Conservation (phyloP, 1,140 invertebrate species). For the Hyles euphorbiae region DNA sequence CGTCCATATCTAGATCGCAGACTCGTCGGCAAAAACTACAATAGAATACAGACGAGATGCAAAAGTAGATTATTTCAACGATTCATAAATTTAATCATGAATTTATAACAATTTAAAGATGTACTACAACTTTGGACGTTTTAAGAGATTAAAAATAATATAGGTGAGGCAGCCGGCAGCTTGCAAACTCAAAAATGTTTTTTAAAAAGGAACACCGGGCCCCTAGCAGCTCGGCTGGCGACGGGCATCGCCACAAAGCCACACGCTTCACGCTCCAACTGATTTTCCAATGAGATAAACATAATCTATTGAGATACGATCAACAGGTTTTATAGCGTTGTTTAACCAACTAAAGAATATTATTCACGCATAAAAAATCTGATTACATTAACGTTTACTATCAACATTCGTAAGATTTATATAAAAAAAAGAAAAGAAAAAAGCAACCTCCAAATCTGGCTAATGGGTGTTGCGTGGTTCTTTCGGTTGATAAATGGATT, state of each 20-base stretch:
- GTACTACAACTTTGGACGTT: too few relatives aligned
- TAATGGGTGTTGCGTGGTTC: slow-evolving; percentile 5
- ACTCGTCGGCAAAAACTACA: too few relatives aligned
- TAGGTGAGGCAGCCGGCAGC: too few relatives aligned
- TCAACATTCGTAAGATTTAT: slow-evolving; percentile 5
- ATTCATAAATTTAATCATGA: too few relatives aligned
- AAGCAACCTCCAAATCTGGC: neutral
- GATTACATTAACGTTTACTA: slow-evolving; percentile 5
- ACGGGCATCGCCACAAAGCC: neutral
- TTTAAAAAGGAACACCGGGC: too few relatives aligned
- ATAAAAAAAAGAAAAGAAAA: neutral
- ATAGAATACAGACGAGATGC: too few relatives aligned
- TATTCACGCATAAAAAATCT: slow-evolving; percentile 7
- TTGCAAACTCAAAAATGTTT: too few relatives aligned
- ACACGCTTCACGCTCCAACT: slow-evolving; percentile 35
- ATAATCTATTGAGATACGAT: slow-evolving; percentile 26
- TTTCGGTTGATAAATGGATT: slow-evolving; percentile 8
- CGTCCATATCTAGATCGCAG: too few relatives aligned
- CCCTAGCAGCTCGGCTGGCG: neutral
- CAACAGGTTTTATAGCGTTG: slow-evolving; percentile 26
- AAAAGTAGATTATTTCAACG: too few relatives aligned
- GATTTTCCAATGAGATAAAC: slow-evolving; percentile 32
- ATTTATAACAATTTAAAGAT: too few relatives aligned
- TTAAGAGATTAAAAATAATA: too few relatives aligned
- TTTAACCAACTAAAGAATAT: slow-evolving; percentile 10